Percentiles rank a stretch among this genome's conserved stretches.
Evolutionary conservation across 2,797 vertebrate species (phyloP).

Genomic region (Oryzias dopingdopingensis): DNA sequence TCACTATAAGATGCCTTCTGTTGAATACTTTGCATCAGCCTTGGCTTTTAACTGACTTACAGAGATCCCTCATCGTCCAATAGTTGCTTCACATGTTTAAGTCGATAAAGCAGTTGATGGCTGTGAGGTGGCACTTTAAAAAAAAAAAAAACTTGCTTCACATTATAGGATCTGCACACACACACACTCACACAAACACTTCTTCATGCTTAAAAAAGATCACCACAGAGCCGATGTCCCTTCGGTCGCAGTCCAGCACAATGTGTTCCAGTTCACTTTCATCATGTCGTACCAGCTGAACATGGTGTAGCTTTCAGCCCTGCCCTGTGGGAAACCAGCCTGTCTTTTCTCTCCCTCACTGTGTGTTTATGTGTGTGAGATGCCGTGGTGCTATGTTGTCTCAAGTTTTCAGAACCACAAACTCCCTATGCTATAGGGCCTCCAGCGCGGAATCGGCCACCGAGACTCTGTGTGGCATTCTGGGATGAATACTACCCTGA

Average conservation of each 20-base stretch:
- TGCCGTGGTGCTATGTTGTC: constrained; percentile 66
- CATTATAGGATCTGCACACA: constrained; percentile 50
- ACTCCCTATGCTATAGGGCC: constrained; percentile 65
- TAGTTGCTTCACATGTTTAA: constrained; percentile 59
- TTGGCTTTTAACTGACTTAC: constrained; percentile 46
- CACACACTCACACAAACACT: constrained; percentile 66
- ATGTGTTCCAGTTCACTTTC: constrained; percentile 81
- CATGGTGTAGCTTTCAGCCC: constrained; percentile 79
- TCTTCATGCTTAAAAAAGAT: constrained; percentile 79
- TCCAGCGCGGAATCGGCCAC: constrained; percentile 73
- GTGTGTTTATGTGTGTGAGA: constrained; percentile 45
- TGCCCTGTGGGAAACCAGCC: constrained; percentile 77
- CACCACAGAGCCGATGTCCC: constrained; percentile 70
- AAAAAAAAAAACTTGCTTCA: constrained; percentile 33
- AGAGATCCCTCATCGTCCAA: constrained; percentile 45
- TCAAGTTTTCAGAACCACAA: constrained; percentile 67
- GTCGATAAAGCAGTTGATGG: constrained; percentile 62
- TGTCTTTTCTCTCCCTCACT: constrained; percentile 68
- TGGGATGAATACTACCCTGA: constrained; percentile 64
- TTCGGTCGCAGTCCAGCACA: constrained; percentile 77
- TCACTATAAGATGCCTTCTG: no score
- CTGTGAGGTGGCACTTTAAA: constrained; percentile 46
- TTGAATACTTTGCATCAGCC: constrained; percentile 9
- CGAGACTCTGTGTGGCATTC: constrained; percentile 64
- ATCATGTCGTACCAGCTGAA: constrained; percentile 79